These are phyloP conservation scores for Papilio elwesi DNA, from an alignment of 2,888 invertebrate genomes.

Conservation along the genomic window DNA sequence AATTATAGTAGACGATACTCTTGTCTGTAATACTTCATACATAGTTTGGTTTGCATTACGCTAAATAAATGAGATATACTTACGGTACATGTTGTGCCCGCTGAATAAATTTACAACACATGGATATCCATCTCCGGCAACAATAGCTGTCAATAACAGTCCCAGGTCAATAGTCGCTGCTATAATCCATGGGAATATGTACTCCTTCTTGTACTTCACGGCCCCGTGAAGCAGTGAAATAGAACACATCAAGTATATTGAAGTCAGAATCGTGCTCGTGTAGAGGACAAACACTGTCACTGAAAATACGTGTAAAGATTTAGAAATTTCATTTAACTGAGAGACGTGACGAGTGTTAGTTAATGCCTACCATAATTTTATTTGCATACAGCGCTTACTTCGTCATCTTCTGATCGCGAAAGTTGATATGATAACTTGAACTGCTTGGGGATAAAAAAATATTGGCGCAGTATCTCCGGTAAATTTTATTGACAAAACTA, in stretches of 20 bases:
- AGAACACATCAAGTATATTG: conserved; percentile 78
- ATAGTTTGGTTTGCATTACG: neutral
- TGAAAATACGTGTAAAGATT: conserved; percentile 49
- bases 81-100: conserved; percentile 76
- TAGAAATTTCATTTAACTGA: neutral
- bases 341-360: no score
- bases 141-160: conserved; percentile 63
- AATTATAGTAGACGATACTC: neutral
- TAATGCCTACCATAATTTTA: no score
- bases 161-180: conserved; percentile 71
- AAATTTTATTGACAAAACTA: conserved; percentile 4
- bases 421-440: no score
- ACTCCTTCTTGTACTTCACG: conserved; percentile 75
- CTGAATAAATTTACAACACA: conserved; percentile 73
- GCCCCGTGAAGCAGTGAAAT: conserved; percentile 78
- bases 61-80: conserved; percentile 51
- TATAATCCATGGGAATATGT: conserved; percentile 77
- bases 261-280: conserved; percentile 74
- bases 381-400: no score
- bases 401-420: no score
- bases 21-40: neutral
- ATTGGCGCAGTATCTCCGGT: neutral
- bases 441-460: neutral
- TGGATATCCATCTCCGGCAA: conserved; percentile 71
- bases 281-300: conserved; percentile 78